Base-by-base conservation (phyloP, 2,113 vertebrate genomes). In the Electrona antarctica region DNA sequence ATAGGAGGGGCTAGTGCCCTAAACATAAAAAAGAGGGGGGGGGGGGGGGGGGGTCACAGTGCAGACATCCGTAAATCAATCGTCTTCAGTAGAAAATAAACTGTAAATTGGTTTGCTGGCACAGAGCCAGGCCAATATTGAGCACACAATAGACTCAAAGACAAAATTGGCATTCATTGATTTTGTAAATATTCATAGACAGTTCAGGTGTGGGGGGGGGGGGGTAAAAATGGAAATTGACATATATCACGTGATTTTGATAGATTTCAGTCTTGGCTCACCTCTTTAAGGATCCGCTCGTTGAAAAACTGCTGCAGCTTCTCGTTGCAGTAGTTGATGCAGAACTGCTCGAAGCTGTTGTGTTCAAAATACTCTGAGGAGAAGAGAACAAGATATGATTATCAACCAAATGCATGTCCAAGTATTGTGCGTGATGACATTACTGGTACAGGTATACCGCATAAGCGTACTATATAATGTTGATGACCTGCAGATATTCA, bases 311-410 rank as follows among this genome's bases (percentile, higher is more conserved):
- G 98, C 79, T 99, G 98, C 80, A 99, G 94, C 60, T 99, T 99
- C 92, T 99, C 97, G 85, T 99, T 99, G 87, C 98, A 99, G 91
- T 99, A 99, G 93, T 99, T 99, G 90, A 99, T 99, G 91, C 98
- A 99, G 90, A 99, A 99, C 64, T 99, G 98, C 90, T 99, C 98
- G 76, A 97, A 99, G 91, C 98, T 99, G 94, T 99, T 99, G 93
- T 97, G 97, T 81, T 99, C 98, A 90, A 99, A 99, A 86, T 99
- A 99, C 81, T 99, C 98, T 99, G 94, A 64, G 88, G 89, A 81
- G 13, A 10, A 0, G 1, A 33, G 7, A 6, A 54, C 51, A 52
- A 54, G 29, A 48, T 9, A 0, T 45, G 6, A 12, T 8, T 7
- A 0, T n/a, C 51, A 54, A 13, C 4, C 9, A 54, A 13, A n/a